Conservation (phyloP, 2,797 vertebrate species). For the Epinephelus awoara region DNA sequence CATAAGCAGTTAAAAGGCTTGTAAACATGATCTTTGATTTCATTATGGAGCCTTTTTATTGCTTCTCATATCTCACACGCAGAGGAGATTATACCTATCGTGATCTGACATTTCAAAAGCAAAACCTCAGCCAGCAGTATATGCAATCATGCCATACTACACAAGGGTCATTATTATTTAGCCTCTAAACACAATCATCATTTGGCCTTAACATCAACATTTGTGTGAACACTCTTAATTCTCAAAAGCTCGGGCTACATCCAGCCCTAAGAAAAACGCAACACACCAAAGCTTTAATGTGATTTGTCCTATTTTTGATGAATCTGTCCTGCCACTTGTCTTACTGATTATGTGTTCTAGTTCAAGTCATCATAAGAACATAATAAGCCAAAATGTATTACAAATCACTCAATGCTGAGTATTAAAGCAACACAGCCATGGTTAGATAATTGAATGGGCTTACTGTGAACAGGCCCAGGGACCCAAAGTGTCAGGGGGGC, state of each 20-base stretch:
- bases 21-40: slow-evolving; percentile 44
- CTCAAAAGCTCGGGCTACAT: not conserved
- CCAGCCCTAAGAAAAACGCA: not conserved
- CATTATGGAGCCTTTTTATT: slow-evolving; percentile 29
- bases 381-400: not conserved
- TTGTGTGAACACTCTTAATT: no score
- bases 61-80: slow-evolving; percentile 18
- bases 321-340: not conserved
- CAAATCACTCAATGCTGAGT: not conserved
- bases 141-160: not conserved
- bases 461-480: no score
- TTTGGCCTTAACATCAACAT: no score
- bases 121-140: not conserved
- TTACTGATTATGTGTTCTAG: not conserved
- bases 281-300: not conserved
- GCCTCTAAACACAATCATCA: not conserved
- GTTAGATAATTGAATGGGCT: no score
- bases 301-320: not conserved
- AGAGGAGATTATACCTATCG: slow-evolving; percentile 2
- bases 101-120: not conserved
- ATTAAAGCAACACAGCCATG: not conserved
- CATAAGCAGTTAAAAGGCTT: not conserved
- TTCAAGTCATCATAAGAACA: not conserved
- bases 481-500: no score
- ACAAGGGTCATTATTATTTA: not conserved